phyloP scores from a whole-genome alignment of 2,113 vertebrate species.

The Onychorhynchus coronatus region DNA sequence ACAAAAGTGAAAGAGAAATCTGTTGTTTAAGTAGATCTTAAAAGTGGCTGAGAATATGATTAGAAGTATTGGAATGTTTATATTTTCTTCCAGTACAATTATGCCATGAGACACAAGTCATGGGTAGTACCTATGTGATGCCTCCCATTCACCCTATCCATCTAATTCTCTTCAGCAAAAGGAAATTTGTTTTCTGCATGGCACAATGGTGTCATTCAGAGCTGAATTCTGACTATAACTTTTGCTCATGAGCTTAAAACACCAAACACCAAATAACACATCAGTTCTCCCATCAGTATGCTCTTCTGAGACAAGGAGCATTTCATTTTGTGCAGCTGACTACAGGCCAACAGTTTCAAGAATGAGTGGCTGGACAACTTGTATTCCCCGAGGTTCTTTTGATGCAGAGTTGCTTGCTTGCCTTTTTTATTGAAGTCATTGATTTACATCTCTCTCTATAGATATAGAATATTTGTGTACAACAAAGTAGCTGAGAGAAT shows the following conservation, averaged over 20 bases:
- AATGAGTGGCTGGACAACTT: background rate
- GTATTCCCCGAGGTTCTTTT: background rate
- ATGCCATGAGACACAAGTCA: background rate
- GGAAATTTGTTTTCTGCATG: background rate
- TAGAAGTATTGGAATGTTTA: background rate
- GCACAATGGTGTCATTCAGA: background rate
- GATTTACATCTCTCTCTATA: background rate
- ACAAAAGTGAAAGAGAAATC: background rate
- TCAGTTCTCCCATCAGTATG: background rate
- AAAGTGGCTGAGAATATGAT: background rate
- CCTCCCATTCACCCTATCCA: background rate
- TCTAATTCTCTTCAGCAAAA: background rate
- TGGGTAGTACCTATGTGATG: fast-evolving
- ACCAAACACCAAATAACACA: background rate
- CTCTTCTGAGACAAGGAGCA: background rate
- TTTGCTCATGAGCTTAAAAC: background rate
- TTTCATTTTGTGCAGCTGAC: background rate
- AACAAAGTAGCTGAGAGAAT: background rate
- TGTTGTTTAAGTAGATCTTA: background rate
- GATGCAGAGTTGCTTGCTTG: background rate
- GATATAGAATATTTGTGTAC: background rate
- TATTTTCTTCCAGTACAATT: background rate
- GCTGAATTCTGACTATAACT: background rate
- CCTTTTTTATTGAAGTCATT: background rate
- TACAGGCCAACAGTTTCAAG: background rate